Evolutionary conservation across 2,888 invertebrate species (phyloP).

Genomic region (Dynastes maya): DNA sequence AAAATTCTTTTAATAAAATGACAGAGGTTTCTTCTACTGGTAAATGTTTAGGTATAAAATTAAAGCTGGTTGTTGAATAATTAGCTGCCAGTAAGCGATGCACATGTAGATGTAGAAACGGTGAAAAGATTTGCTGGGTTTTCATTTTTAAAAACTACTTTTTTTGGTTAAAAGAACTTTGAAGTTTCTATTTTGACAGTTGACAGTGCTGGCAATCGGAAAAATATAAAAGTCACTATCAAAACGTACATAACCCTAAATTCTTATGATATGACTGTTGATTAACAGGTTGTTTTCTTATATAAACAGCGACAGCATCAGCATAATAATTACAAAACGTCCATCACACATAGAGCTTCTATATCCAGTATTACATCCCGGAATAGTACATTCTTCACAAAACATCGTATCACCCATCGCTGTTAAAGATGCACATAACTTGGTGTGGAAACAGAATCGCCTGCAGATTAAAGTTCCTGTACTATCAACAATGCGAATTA

Average conservation of each 20-base stretch:
- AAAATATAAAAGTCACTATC: too few relatives aligned
- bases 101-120: background rate
- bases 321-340: background rate
- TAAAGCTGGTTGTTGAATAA: constrained; percentile 36
- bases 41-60: constrained; percentile 83
- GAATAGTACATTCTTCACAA: background rate
- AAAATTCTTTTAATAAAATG: constrained; percentile 75
- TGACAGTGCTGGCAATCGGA: background rate
- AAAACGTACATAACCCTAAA: too few relatives aligned
- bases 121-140: background rate
- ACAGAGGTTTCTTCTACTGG: constrained; percentile 77
- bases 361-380: background rate
- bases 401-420: background rate
- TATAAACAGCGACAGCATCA: too few relatives aligned
- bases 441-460: background rate
- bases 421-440: background rate
- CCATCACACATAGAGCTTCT: background rate
- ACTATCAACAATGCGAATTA: background rate
- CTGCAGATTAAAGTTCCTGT: background rate
- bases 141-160: constrained; percentile 14
- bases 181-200: background rate
- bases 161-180: background rate
- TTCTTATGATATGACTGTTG: too few relatives aligned
- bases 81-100: background rate
- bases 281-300: too few relatives aligned